Evolutionary conservation across 1,140 invertebrate species (phyloP).

Genomic region (Pogonus chalceus): DNA sequence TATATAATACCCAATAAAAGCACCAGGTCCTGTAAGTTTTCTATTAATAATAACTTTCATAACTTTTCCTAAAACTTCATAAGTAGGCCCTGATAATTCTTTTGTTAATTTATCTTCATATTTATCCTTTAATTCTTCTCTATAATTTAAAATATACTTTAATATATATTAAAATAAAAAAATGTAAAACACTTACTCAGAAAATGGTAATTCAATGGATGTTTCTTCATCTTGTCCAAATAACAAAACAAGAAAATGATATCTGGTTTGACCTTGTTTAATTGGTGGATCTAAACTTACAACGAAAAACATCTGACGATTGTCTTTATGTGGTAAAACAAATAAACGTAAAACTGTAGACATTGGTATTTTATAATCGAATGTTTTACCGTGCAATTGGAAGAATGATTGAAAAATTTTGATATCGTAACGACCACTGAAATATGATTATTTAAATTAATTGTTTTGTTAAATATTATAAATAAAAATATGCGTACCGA

Average conservation of each 20-base stretch:
- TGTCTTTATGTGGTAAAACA: constrained; percentile 93
- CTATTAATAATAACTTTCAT: constrained; percentile 94
- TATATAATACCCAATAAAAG: constrained; percentile 67
- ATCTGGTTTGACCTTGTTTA: constrained; percentile 96
- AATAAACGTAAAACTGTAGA: constrained; percentile 91
- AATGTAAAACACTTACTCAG: constrained; percentile 57
- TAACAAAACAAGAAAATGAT: constrained; percentile 89
- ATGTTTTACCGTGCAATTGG: constrained; percentile 99
- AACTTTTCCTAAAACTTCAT: constrained; percentile 90
- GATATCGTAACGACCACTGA: constrained; percentile 97
- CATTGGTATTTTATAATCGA: constrained; percentile 99
- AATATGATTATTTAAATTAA: constrained; percentile 27
- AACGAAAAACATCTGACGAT: constrained; percentile 98
- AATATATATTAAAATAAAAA: constrained; percentile 13
- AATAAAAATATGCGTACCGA: constrained; percentile 47
- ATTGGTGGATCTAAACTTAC: constrained; percentile 97
- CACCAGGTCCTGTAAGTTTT: constrained; percentile 90
- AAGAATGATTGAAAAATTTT: constrained; percentile 97
- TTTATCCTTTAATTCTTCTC: constrained; percentile 84
- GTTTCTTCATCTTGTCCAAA: constrained; percentile 93
- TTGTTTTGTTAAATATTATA: constrained; percentile 13
- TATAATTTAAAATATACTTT: constrained; percentile 35
- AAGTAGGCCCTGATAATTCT: constrained; percentile 85
- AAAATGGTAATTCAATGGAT: constrained; percentile 82
- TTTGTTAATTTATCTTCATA: constrained; percentile 90